Base-by-base conservation (phyloP, 2,888 invertebrate species). In the Stenodera caucasica region DNA sequence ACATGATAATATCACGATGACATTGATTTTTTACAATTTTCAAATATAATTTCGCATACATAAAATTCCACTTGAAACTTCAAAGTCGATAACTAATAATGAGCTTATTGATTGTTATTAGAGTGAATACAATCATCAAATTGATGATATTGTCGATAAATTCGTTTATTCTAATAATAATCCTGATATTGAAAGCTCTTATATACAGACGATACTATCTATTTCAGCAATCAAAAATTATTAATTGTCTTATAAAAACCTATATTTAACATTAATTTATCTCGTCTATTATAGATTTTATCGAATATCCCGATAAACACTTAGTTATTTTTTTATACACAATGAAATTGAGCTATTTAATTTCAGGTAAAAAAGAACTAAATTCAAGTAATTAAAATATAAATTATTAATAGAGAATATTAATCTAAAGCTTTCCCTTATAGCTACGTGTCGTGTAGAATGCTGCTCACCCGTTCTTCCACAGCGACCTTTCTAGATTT, bases 401-500 rank as follows among this genome's bases (percentile, higher is more conserved):
- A 30, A 32, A 30, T 53, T 9, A 33, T 15, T 11, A 53, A 11
- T 30, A 8, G 5, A 50, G 0, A 29, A 33, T 23, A 53, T 18
- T 14, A 15, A 21, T 35, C 35, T 53, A 33, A 71, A 60, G 63
- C 40, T 57, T 65, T 67, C 67, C 66, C 75, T 78, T 78, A 80
- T 72, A 80, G 79, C 80, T 81, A 82, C 77, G 81, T 81, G 78
- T 81, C 81, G 77, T 81, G 79, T 69, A 81, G 80, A 75, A 81
- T 81, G 74, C 80, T 80, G 83, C 89, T 88, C 81, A 96, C 92
- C 86, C 94, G 85, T 81, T 95, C 94, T 80, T 94, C 93, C 57
- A 92, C 91, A 49, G 95, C 94, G 54, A 94, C 91, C 82, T 95
- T 94, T 75, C 94, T 86, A 49, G 94, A 92, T 81, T 96, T 96